Percentiles rank a stretch among this genome's conserved stretches.
These are phyloP conservation scores for Melanotaenia duboulayi DNA, from an alignment of 2,113 vertebrate genomes.

Conservation along the genomic window DNA sequence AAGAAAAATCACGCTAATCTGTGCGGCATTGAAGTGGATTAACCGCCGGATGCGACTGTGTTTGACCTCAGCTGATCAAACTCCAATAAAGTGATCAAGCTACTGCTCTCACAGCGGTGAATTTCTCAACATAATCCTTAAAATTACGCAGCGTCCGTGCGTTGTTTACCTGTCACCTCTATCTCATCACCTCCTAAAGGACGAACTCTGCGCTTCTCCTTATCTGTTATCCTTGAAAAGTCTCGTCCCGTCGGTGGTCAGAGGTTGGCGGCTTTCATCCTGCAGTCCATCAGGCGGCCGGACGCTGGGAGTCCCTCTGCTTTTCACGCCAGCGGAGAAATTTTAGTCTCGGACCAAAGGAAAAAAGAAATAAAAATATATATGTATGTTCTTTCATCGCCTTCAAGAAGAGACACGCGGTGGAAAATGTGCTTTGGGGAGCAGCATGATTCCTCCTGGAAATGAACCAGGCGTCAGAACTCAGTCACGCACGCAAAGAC, in stretches of 20 bases:
- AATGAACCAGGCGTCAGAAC: not conserved
- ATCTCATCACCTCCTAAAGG: not conserved
- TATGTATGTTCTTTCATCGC: not conserved
- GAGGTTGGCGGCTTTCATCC: slow-evolving; percentile 4
- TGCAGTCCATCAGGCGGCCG: not conserved
- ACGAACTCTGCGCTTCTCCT: not conserved
- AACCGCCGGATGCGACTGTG: too few relatives aligned
- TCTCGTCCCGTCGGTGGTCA: slow-evolving; percentile 11
- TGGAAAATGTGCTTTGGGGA: not conserved
- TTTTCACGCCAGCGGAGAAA: not conserved
- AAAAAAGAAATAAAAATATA: not conserved
- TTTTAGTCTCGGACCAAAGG: not conserved
- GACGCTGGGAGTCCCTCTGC: not conserved
- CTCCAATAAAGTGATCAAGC: too few relatives aligned
- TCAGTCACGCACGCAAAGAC: not conserved
- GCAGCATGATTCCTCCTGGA: slow-evolving; percentile 9
- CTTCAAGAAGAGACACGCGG: not conserved
- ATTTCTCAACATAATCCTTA: too few relatives aligned
- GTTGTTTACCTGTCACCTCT: slow-evolving; percentile 2
- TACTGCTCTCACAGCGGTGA: too few relatives aligned
- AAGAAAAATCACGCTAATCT: too few relatives aligned
- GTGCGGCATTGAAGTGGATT: too few relatives aligned
- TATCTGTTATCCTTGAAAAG: not conserved
- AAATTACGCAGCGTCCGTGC: too few relatives aligned
- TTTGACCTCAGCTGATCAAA: too few relatives aligned